Evolutionary conservation across 1,140 invertebrate species (phyloP), one percentile per base, ranked within the genome.

Genomic region (Pseudomyrmex sp.): DNA sequence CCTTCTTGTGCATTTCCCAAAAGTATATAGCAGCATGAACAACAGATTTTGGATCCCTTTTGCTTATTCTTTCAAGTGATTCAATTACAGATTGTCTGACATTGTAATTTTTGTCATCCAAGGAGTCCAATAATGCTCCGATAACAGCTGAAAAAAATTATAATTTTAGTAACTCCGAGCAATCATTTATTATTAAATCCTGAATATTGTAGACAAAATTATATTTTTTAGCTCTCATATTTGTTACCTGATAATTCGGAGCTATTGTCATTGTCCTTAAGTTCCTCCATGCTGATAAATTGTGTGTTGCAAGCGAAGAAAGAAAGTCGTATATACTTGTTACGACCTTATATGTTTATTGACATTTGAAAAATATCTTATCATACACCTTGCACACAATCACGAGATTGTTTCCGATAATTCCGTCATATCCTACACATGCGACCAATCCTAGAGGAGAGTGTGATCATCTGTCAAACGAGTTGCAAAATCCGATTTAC

Each of bases 21-120:
- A 94, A 96, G 52, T 93, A 91, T 75, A 94, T 90, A 10, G 94
- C 92, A 61, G 94, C 92, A 75, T 94, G 92, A 48, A 96, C 91
- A 15, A 96, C 94, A 73, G 95, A 90, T 58, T 94, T 93, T 10
- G 96, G 95, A 92, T 95, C 94, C 54, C 94, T 94, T 75, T 95
- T 94, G 0, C 96, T 91, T 83, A 96, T 95, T 91, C 95, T 96
- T 13, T 93, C 91, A 26, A 96, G 92, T 0, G 96, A 95, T 70
- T 92, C 91, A 52, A 93, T 94, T 62, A 95, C 95, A 46, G 95
- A 93, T 65, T 94, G 90, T 65, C 93, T 94, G 44, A 96, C 96
- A 48, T 94, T 85, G 58, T 94, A 93, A 92, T 95, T 95, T 92
- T 96, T 96, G 91, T 96, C 96, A 26, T 94, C 92, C 52, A 96